Evolutionary conservation across 1,140 invertebrate genomes (phyloP), one percentile per base, ranked within the genome.

Genomic region (Pseudoatta argentina): DNA sequence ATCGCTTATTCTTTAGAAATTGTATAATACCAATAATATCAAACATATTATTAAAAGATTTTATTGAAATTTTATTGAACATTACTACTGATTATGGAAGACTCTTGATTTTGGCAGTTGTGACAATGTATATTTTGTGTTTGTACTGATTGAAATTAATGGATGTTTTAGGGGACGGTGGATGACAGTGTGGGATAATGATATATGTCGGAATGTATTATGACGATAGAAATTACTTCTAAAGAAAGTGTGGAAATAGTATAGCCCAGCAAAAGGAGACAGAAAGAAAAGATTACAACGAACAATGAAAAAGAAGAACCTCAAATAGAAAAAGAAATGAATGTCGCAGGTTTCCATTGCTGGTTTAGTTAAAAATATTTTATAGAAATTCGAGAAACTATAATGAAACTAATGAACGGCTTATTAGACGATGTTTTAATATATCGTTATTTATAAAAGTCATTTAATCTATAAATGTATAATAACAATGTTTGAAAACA

Each of bases 311-410:
- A 30, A 57, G 16, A 34, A 48, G 14, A 44, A 3, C 7, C n/a
- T 61, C 0, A 18, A 14, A 24, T 8, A 39, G 48, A 51, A 7
- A 61, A 27, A 64, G 21, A 55, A 77, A 12, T 8, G 24, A 51
- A 64, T 10, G 0, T 53, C 82, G 0, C 57, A 85, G 0, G 63
- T 88, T 3, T 85, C 83, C 1, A 92, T 92, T 1, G 92, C 92
- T 10, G 85, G 85, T 16, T 86, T 92, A 12, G 92, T 90, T 1
- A 91, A 69, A 30, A 75, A 91, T 4, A 79, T 92, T 57, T 81
- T 92, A 10, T 21, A 87, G 1, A 86, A 87, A 16, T 39, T 53
- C 21, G 87, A 24, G 4, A 75, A 66, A 66, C n/a, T 14, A 48
- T 14, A 48, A 48, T 48, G 10, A 48, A 12, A 3, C 12, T 48